Base-by-base conservation (phyloP, 2,797 vertebrate species). In the Lindbergichthys nudifrons region DNA sequence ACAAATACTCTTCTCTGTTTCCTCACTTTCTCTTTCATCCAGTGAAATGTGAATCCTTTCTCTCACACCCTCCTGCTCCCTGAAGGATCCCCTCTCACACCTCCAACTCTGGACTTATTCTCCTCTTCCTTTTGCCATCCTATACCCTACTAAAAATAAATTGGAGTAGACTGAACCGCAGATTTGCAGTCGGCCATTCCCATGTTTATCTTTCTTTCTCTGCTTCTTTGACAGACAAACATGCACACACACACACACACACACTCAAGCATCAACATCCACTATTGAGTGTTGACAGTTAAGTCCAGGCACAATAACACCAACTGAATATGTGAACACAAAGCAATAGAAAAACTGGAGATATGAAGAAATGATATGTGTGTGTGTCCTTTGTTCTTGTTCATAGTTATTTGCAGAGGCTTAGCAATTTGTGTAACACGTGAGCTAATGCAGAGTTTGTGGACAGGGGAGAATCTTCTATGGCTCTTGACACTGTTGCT, bases 1-100 rank as follows among this genome's bases (percentile, higher is more conserved):
- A 78, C 71, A 88, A 79, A 86, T 64, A 19, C 63, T 56, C 70
- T 66, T 81, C 68, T 75, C 65, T 58, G 68, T 66, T 74, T 81
- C 75, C 59, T 56, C 53, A 43, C 69, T 76, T 30, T 65, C 39
- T 65, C 76, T 79, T 65, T 81, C 74, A 73, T 73, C 66, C n/a
- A 3, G 63, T 41, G 64, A 57, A 61, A 36, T 76, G 14, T 43
- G 43, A 47, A 71, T 84, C 42, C 47, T 66, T 74, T 68, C 48
- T 73, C 71, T 32, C 42, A 8, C 12, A 7, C 57, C 0, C 1
- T 52, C 51, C 16, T 52, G 51, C 19, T 53, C 23, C 48, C 47
- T 36, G 32, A 62, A 74, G 50, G 18, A 26, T 51, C n/a, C 15
- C 50, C 57, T n/a, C 11, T 36, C 32, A 36, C 32, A 36, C 32